Evolutionary conservation across 2,113 vertebrate species (phyloP).

Genomic region (Nycticebus coucang): DNA sequence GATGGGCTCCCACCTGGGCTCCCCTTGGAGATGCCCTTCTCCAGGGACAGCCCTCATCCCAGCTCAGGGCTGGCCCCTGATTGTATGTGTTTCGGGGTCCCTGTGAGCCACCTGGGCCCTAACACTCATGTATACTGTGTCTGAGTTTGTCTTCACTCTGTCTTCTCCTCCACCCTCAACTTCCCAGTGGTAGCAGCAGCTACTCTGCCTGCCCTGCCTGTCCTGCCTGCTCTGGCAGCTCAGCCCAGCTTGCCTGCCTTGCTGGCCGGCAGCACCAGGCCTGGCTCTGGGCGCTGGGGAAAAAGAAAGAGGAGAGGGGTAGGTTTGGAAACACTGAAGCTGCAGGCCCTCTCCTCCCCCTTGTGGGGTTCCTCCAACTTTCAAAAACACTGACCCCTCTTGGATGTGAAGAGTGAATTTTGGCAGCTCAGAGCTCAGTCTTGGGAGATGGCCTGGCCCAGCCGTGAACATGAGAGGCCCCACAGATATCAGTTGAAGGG

Average conservation of each 20-base stretch:
- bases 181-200: not conserved
- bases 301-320: constrained; percentile 74
- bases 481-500: constrained; percentile 75
- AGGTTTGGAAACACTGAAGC: constrained; percentile 68
- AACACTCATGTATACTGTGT: not conserved
- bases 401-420: constrained; percentile 80
- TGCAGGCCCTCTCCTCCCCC: not conserved
- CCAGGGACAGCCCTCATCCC: not conserved
- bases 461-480: constrained; percentile 78
- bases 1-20: not conserved
- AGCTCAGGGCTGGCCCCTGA: not conserved
- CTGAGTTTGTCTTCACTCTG: not conserved
- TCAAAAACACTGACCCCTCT: constrained; percentile 77
- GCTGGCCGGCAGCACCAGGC: constrained; percentile 25
- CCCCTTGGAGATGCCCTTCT: not conserved
- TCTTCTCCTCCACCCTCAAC: not conserved
- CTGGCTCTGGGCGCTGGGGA: constrained; percentile 64
- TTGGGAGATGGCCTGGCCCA: constrained; percentile 67
- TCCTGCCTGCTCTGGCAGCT: not conserved
- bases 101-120: not conserved
- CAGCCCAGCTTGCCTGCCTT: not conserved
- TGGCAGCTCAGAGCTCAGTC: constrained; percentile 69
- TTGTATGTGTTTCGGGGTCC: not conserved
- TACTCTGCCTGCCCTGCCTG: not conserved
- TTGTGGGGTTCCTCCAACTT: constrained; percentile 60